These are phyloP conservation scores for Tuta absoluta DNA, from an alignment of 2,888 invertebrate genomes.

Conservation along the genomic window DNA sequence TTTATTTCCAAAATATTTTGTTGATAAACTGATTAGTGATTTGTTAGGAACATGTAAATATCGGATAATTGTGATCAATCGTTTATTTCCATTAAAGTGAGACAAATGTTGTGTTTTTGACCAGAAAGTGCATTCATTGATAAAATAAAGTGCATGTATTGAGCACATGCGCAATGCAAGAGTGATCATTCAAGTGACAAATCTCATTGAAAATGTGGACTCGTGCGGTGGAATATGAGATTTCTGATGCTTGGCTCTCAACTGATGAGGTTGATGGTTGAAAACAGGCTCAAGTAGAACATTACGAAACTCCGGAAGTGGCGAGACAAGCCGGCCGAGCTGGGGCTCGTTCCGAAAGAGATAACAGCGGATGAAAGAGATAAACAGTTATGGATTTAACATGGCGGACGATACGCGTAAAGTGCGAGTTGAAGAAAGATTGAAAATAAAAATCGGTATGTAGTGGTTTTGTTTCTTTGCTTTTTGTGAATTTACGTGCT, in stretches of 20 bases:
- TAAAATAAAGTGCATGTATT: conserved; percentile 64
- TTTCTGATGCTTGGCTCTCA: conserved; percentile 51
- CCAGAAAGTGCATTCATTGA: conserved; percentile 71
- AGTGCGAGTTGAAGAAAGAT: conserved; percentile 95
- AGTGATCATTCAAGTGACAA: conserved; percentile 50
- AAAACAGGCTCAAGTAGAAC: conserved; percentile 74
- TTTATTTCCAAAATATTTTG: conserved; percentile 61
- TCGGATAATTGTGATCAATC: conserved; percentile 21
- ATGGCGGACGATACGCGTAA: conserved; percentile 95
- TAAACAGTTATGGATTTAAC: conserved; percentile 91
- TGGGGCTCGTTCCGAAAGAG: conserved; percentile 78
- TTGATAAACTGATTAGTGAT: conserved; percentile 56
- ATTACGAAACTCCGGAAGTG: conserved; percentile 82
- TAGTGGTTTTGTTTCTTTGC: conserved; percentile 55
- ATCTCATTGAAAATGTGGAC: conserved; percentile 52
- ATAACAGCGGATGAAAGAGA: conserved; percentile 82
- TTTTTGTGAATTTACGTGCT: conserved; percentile 27
- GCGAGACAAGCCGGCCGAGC: conserved; percentile 76
- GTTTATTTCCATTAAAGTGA: conserved; percentile 16
- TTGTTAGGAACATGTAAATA: not conserved
- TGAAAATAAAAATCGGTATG: conserved; percentile 97
- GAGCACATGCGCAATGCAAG: conserved; percentile 74
- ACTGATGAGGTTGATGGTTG: conserved; percentile 48
- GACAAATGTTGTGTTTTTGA: conserved; percentile 44
- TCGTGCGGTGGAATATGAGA: conserved; percentile 46